Base-by-base conservation (phyloP, 2,797 vertebrate genomes). In the Cichlasoma orientale region DNA sequence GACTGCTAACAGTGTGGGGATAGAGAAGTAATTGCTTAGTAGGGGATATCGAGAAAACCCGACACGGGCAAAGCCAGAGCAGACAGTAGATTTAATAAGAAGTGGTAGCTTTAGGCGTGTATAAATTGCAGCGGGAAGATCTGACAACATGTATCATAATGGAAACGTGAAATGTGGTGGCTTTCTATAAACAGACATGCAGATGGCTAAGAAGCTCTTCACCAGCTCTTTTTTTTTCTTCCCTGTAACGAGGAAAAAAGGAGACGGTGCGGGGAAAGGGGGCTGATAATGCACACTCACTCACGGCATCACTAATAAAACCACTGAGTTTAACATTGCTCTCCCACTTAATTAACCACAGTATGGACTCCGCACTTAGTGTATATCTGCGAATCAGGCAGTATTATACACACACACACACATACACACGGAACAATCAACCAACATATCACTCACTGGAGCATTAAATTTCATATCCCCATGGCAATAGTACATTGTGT, bases 321-420 rank as follows among this genome's bases (percentile, higher is more conserved):
- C 87, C 93, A 91, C 83, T 77, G 85, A 90, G 89, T 93, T 95
- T 93, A 92, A 94, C 92, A 88, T 90, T 85, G 85, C 87, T 93
- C 87, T 92, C 90, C 88, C 91, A 92, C 91, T 91, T 92, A 94
- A 95, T 95, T 94, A 95, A 95, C 90, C 91, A 92, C 89, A 88
- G 88, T 89, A 90, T 90, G 89, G 92, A 86, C 92, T 90, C 56
- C 77, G 75, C 87, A 90, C 88, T 89, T 89, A 90, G 86, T 90
- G 78, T 89, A 89, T 91, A 92, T 94, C 90, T 92, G 94, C 94
- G 92, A 91, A 93, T 92, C 90, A 90, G 89, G 90, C 89, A 92
- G 88, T 94, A 92, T 94, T 92, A 75, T 81, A 56, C 78, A 80
- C 75, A 80, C 74, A 86, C 82, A 79, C 66, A 77, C 50, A 89